Base-by-base conservation (phyloP, 2,113 vertebrate species). In the Callaeas wilsoni region DNA sequence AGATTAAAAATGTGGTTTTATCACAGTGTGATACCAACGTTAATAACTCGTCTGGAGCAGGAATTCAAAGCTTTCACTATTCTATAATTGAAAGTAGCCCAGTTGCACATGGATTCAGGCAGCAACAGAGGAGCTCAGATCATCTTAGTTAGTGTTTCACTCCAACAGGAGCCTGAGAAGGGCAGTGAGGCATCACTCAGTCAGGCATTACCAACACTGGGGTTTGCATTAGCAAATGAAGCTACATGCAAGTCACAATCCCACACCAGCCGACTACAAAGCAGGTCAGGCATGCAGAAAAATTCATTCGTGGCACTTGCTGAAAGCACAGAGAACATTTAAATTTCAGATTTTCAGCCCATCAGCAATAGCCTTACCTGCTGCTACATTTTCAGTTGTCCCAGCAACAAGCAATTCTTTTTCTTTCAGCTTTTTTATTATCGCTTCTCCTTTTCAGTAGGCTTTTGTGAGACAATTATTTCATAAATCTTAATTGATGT, bases 1-100 rank as follows among this genome's bases (percentile, higher is more conserved):
- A 97, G 96, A 97, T 97, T 97, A 96, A 97, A 98, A 94, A 97
- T 87, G 92, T 73, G 89, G 91, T 92, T 97, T 97, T 97, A 97
- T 97, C 97, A 91, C 97, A 93, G 96, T 82, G 75, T 97, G 97
- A 94, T 81, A 53, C 86, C 46, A 33, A 73, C 17, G 52, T 91
- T 97, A 98, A 97, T 98, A 97, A 97, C 96, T 91, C 95, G 60
- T 79, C 92, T 26, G 15, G 87, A 96, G 91, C 94, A 84, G 96
- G 95, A 94, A 97, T 95, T 95, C 90, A 94, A 97, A 95, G 95
- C 94, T 94, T 96, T 95, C 77, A 50, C 86, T 95, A 76, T 92
- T 95, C 90, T 94, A 12, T 97, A 98, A 98, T 96, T 98, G 97
- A 97, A 97, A 98, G 93, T 57, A 92, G 90, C 84, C 94, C 94